These are phyloP conservation scores for Falco naumanni DNA, from an alignment of 2,797 vertebrate genomes.

Conservation along the genomic window DNA sequence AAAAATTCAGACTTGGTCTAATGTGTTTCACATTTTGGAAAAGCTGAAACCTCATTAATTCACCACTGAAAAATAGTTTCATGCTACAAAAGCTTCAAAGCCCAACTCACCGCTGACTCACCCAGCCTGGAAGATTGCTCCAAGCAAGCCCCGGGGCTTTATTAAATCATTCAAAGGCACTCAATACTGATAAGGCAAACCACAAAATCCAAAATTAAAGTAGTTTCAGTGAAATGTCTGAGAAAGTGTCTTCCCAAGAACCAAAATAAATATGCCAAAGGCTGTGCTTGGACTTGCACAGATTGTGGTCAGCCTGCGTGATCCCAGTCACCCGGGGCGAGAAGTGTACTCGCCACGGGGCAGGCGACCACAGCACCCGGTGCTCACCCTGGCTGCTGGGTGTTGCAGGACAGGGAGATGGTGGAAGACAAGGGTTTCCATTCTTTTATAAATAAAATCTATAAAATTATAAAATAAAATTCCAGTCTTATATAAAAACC, in stretches of 20 bases:
- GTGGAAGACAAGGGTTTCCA: neutral
- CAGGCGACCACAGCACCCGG: neutral
- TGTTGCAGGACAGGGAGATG: neutral
- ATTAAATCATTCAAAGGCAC: neutral
- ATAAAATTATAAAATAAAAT: too few species aligned
- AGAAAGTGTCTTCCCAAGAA: neutral
- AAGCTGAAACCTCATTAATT: conserved; percentile 33
- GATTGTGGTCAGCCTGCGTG: neutral
- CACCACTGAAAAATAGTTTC: neutral
- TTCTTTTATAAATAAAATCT: neutral
- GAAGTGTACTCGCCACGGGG: neutral
- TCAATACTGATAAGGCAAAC: neutral
- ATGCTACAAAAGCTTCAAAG: neutral
- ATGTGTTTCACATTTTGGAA: neutral
- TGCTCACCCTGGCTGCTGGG: neutral
- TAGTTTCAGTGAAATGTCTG: neutral
- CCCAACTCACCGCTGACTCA: neutral
- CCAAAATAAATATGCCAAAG: rapidly evolving
- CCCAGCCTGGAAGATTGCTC: neutral
- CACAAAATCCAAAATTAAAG: neutral
- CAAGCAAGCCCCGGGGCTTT: neutral
- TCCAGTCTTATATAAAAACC: neutral
- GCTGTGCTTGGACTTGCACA: neutral
- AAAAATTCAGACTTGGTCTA: neutral
- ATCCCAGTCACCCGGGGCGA: neutral